Evolutionary conservation across 1,140 invertebrate genomes (phyloP).

Genomic region (Phymorhynchus buccinoides): DNA sequence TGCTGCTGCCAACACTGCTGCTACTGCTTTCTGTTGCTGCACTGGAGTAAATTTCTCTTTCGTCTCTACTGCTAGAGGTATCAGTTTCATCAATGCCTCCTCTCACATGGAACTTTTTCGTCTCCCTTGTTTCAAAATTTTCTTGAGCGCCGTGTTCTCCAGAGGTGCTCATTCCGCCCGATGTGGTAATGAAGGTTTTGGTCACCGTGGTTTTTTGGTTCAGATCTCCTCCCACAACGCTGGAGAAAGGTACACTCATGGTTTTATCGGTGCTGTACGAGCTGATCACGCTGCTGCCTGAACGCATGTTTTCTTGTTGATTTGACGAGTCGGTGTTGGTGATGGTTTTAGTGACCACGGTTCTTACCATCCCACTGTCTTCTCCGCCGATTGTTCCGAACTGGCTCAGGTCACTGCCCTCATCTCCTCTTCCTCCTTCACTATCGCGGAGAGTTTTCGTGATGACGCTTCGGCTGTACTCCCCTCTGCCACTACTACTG

Average conservation of each 20-base stretch:
- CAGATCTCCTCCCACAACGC: background rate
- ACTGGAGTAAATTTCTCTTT: background rate
- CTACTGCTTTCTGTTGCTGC: background rate
- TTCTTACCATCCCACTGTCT: too few relatives aligned
- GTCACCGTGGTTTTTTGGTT: background rate
- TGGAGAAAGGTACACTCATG: background rate
- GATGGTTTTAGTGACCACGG: too few relatives aligned
- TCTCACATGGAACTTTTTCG: background rate
- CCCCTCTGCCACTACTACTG: background rate
- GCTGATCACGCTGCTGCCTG: background rate
- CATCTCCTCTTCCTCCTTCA: background rate
- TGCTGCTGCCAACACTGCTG: background rate
- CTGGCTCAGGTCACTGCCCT: background rate
- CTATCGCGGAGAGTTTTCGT: background rate
- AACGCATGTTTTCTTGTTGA: too few relatives aligned
- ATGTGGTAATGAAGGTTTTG: too few relatives aligned
- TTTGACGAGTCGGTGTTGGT: too few relatives aligned
- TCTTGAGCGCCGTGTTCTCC: background rate
- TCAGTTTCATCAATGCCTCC: background rate
- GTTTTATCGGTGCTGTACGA: background rate
- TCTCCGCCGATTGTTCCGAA: background rate
- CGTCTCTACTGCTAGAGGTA: background rate
- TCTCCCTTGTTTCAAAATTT: background rate
- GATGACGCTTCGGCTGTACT: background rate
- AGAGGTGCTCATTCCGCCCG: background rate